Percentiles rank a stretch among this genome's conserved stretches.
Evolutionary conservation across 2,888 invertebrate genomes (phyloP).

Genomic region (Pycnomerus fuliginosus): DNA sequence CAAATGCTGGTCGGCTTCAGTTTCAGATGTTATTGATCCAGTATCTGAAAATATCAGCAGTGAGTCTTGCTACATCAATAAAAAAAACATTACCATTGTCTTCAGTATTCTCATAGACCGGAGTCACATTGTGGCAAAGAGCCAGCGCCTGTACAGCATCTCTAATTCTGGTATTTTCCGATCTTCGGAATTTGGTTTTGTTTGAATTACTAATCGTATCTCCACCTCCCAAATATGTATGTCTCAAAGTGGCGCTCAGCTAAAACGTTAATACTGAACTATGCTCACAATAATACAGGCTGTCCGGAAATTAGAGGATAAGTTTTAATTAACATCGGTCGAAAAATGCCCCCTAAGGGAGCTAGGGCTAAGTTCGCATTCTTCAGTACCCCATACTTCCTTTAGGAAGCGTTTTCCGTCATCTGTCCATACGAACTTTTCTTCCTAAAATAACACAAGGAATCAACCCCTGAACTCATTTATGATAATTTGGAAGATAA

Average conservation of each 20-base stretch:
- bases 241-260: conserved; percentile 54
- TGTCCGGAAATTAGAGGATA: too few species aligned
- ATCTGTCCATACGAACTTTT: too few species aligned
- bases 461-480: too few species aligned
- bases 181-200: conserved; percentile 59
- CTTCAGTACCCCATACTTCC: too few species aligned
- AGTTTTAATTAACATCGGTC: too few species aligned
- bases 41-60: conserved; percentile 9
- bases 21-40: conserved; percentile 53
- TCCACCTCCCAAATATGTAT: conserved; percentile 46
- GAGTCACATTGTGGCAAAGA: conserved; percentile 98
- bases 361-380: too few species aligned
- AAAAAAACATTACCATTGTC: conserved; percentile 34
- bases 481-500: too few species aligned
- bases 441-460: too few species aligned
- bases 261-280: too few species aligned
- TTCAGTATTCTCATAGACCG: conserved; percentile 75
- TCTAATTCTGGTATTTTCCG: conserved; percentile 75
- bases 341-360: too few species aligned
- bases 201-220: conserved; percentile 32
- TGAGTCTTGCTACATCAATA: conserved; percentile 2
- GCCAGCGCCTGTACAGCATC: conserved; percentile 93
- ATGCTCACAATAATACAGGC: too few species aligned
- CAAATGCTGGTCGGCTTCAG: conserved; percentile 60
- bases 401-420: too few species aligned